phyloP scores from a whole-genome alignment of 2,888 invertebrate genomes.

The Ichneumoninae sp. region DNA sequence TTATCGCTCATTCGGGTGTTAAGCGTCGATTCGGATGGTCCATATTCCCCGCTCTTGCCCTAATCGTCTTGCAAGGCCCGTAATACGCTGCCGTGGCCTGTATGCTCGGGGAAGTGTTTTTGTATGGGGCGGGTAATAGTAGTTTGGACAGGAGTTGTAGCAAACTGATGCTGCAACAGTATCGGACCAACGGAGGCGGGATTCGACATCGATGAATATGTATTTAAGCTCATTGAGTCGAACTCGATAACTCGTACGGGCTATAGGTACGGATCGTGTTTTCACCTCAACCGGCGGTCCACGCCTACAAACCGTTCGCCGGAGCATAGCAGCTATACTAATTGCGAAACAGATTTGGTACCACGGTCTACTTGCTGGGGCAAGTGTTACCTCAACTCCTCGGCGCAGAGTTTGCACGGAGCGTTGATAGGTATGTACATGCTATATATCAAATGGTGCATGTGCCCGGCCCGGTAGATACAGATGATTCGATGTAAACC shows the following conservation, averaged over 20 bases:
- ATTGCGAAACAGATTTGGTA: conserved; percentile 47
- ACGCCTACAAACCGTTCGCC: neutral
- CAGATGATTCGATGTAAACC: neutral
- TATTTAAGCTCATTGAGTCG: conserved; percentile 5
- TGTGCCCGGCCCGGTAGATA: neutral
- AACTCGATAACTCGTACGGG: neutral
- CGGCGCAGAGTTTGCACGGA: neutral
- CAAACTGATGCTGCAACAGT: neutral
- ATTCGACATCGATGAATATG: conserved; percentile 22
- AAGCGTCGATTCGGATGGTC: neutral
- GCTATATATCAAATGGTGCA: neutral
- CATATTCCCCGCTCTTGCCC: neutral
- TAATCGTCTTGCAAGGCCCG: neutral
- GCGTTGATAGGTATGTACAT: neutral
- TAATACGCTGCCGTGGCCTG: neutral
- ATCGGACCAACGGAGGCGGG: neutral
- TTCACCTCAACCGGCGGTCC: neutral
- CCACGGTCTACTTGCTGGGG: neutral
- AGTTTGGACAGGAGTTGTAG: neutral
- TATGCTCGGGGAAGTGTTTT: neutral
- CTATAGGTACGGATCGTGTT: neutral
- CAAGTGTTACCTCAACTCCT: neutral
- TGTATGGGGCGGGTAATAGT: neutral
- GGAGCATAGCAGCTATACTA: conserved; percentile 14
- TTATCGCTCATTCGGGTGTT: no score